Percentiles rank a stretch among this genome's conserved stretches.
Evolutionary conservation across 2,797 vertebrate genomes (phyloP).

Genomic region (Sebastes glaucus): DNA sequence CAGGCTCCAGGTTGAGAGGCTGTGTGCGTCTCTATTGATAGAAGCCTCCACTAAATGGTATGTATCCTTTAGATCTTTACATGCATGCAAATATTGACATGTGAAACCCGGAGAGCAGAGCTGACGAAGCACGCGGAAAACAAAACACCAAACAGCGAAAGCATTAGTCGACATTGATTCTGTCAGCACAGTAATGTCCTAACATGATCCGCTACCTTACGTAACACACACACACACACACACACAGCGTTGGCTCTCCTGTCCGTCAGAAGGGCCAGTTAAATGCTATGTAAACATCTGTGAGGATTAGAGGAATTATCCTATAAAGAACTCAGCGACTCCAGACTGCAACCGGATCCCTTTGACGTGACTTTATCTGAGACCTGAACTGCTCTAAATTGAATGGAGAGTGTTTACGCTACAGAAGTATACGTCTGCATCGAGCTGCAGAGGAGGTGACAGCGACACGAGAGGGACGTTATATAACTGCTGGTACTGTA

Average conservation of each 20-base stretch:
- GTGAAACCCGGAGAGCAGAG: neutral
- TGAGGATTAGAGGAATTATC: conserved; percentile 52
- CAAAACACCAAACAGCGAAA: conserved; percentile 18
- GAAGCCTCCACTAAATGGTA: neutral
- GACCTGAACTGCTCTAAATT: neutral
- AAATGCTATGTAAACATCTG: conserved; percentile 66
- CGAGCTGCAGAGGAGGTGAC: conserved; percentile 8
- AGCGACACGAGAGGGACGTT: no score
- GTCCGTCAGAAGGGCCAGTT: conserved; percentile 12
- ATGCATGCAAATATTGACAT: conserved; percentile 26
- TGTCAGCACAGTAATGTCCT: conserved; percentile 45
- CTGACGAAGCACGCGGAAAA: conserved; percentile 10
- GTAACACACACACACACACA: neutral
- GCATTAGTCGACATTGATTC: conserved; percentile 54
- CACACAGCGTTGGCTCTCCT: neutral
- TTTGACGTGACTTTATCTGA: conserved; percentile 9
- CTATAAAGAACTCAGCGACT: conserved; percentile 19
- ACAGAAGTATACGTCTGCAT: neutral
- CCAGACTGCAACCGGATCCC: conserved; percentile 13
- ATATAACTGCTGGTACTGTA: neutral
- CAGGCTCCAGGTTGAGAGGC: no score
- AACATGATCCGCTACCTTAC: conserved; percentile 28
- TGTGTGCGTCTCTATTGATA: no score
- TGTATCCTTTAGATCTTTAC: neutral
- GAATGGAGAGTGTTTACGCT: conserved; percentile 9